Conservation (phyloP, 2,113 vertebrate species). For the Tor tambroides region DNA sequence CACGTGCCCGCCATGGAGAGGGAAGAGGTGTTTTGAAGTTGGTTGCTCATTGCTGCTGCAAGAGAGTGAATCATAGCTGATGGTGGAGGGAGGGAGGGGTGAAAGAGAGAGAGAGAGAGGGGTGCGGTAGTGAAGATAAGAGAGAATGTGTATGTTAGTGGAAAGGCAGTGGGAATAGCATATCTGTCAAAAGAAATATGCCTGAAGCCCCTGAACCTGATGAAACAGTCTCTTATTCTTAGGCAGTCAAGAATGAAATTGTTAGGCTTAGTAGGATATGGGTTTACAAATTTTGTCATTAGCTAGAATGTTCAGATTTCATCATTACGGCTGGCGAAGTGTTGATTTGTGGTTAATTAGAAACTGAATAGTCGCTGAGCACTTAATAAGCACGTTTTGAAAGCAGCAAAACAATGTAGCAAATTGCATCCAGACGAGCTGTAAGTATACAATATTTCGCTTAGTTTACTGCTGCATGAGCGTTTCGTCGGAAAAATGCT, state of each 20-base stretch:
- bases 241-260: background rate
- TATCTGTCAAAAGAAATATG: slow-evolving; percentile 27
- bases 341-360: background rate
- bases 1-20: slow-evolving; percentile 66
- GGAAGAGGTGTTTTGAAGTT: slow-evolving; percentile 63
- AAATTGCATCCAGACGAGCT: background rate
- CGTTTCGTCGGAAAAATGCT: slow-evolving; percentile 7
- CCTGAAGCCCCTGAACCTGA: slow-evolving; percentile 1
- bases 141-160: slow-evolving; percentile 49
- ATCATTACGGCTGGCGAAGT: background rate
- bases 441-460: background rate
- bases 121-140: slow-evolving; percentile 20
- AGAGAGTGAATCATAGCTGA: slow-evolving; percentile 83
- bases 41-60: slow-evolving; percentile 75
- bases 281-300: background rate
- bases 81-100: slow-evolving; percentile 27
- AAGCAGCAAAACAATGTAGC: background rate
- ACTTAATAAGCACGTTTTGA: background rate
- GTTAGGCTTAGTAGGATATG: background rate
- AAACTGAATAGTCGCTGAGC: background rate
- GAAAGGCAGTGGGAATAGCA: slow-evolving; percentile 43
- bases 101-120: slow-evolving; percentile 33
- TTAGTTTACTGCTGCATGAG: background rate
- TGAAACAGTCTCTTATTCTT: background rate
- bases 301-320: background rate